phyloP scores from a whole-genome alignment of 2,797 vertebrate genomes.

The Myripristis jacobus region DNA sequence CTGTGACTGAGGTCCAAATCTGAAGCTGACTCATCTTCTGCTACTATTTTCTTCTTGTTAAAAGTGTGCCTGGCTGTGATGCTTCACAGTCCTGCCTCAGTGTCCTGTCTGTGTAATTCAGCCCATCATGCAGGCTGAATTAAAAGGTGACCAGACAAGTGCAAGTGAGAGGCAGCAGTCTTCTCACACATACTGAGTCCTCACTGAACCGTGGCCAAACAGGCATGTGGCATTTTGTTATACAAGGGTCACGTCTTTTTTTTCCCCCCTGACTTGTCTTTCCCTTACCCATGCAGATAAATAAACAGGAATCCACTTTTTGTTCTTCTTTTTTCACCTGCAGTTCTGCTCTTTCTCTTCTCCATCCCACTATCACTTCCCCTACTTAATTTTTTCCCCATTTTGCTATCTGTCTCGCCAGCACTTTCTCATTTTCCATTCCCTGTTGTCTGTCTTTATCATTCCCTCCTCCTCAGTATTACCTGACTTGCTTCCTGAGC shows the following conservation, averaged over 20 bases:
- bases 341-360: slow-evolving; percentile 36
- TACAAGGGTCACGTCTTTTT: slow-evolving; percentile 11
- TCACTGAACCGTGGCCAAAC: slow-evolving; percentile 63
- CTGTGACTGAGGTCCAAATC: too few species aligned
- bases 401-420: slow-evolving; percentile 32
- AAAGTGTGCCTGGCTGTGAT: too few species aligned
- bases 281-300: neutral
- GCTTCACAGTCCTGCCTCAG: too few species aligned
- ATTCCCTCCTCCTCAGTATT: slow-evolving; percentile 43
- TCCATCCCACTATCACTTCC: slow-evolving; percentile 7
- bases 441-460: slow-evolving; percentile 60
- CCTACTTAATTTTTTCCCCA: neutral
- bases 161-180: slow-evolving; percentile 16
- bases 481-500: slow-evolving; percentile 28
- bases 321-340: slow-evolving; percentile 22
- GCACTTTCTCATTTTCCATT: slow-evolving; percentile 52
- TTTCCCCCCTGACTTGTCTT: neutral
- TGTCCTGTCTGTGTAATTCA: too few species aligned
- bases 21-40: too few species aligned
- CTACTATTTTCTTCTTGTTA: too few species aligned
- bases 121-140: neutral
- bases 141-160: neutral
- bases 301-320: slow-evolving; percentile 6
- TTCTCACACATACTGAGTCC: slow-evolving; percentile 55
- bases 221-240: slow-evolving; percentile 53